Evolutionary conservation across 2,797 vertebrate genomes (phyloP).

Genomic region (Crocodylus rhombifer): DNA sequence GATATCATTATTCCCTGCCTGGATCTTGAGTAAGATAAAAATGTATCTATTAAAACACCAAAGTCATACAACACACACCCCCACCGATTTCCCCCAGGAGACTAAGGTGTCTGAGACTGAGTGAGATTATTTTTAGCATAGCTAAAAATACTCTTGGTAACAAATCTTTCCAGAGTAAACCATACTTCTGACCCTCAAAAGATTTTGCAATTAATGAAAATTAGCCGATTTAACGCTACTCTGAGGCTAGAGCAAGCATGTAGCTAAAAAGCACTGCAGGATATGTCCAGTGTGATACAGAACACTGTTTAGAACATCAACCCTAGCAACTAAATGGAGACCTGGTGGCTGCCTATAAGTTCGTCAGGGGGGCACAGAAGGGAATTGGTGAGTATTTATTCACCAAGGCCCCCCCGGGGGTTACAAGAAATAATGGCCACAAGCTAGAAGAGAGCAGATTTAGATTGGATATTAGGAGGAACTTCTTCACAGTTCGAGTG

Average conservation of each 20-base stretch:
- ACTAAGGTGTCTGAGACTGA: background rate
- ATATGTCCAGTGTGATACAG: background rate
- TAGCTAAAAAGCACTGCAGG: background rate
- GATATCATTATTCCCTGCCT: accelerated
- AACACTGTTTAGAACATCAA: slow-evolving; percentile 23
- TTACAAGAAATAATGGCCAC: no score
- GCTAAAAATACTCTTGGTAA: background rate
- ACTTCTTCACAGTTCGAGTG: no score
- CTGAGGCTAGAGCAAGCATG: background rate
- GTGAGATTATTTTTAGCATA: background rate
- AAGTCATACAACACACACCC: background rate
- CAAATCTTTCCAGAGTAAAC: background rate
- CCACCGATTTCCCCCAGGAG: background rate
- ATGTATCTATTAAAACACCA: background rate
- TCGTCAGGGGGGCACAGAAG: no score
- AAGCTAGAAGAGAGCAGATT: no score
- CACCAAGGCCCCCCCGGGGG: no score
- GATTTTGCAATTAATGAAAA: background rate
- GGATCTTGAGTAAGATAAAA: background rate
- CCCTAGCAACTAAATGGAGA: slow-evolving; percentile 63
- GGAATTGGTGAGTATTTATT: no score
- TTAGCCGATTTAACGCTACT: background rate
- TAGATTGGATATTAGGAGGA: no score
- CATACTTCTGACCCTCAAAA: background rate
- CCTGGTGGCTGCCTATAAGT: no score